phyloP scores from a whole-genome alignment of 1,140 invertebrate species.

The Zaprionus africanus region DNA sequence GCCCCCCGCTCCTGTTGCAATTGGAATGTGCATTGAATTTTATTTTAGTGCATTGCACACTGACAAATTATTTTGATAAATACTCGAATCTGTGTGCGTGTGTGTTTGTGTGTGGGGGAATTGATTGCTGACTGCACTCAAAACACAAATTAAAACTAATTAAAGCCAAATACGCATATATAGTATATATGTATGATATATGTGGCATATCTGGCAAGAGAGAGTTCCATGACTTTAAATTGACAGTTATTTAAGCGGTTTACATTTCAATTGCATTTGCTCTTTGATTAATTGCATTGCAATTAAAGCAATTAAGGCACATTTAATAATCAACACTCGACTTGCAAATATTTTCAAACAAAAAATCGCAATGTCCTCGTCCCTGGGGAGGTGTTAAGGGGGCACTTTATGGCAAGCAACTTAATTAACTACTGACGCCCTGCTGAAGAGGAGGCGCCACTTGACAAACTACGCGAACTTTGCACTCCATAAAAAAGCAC shows the following conservation, averaged over 20 bases:
- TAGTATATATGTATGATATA: not conserved
- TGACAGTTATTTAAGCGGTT: conserved; percentile 48
- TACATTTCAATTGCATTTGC: conserved; percentile 48
- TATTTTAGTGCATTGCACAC: conserved; percentile 43
- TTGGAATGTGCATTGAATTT: conserved; percentile 61
- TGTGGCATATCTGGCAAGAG: not conserved
- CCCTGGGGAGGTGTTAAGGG: not conserved
- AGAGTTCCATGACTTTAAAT: conserved; percentile 21
- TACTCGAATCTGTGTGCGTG: not conserved
- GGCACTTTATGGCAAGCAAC: conserved; percentile 28
- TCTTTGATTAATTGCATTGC: conserved; percentile 68
- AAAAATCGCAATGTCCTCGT: conserved; percentile 4
- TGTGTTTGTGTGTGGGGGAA: not conserved
- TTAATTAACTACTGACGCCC: conserved; percentile 19
- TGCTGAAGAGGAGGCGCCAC: not conserved
- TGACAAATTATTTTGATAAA: conserved; percentile 49
- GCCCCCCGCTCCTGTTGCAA: not conserved
- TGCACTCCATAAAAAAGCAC: not conserved
- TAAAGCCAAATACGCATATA: conserved; percentile 52
- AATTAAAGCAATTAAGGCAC: conserved; percentile 66
- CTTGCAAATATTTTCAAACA: conserved; percentile 9
- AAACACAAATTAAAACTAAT: conserved; percentile 71
- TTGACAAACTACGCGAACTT: conserved; percentile 4
- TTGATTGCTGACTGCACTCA: conserved; percentile 47
- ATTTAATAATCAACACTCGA: conserved; percentile 65